Conservation (phyloP, 35 echinoderm and acorn worm species). For the Eucidaris tribuloides region DNA sequence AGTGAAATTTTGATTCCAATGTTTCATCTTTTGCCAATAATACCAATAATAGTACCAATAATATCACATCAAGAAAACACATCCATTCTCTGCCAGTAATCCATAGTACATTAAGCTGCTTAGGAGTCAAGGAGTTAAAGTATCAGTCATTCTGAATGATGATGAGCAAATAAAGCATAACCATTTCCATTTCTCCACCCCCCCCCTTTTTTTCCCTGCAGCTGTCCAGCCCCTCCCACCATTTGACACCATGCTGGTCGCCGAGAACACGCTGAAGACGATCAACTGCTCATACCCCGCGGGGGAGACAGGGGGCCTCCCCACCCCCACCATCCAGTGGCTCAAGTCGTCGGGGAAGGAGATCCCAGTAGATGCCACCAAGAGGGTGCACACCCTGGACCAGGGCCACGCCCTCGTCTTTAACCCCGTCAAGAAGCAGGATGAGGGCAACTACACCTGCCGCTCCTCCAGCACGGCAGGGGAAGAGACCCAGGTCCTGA, state of each 20-base stretch:
- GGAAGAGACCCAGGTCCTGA: slow-evolving; percentile 18
- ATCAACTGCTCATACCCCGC: slow-evolving; percentile 52
- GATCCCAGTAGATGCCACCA: slow-evolving; percentile 7
- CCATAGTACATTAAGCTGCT: no score
- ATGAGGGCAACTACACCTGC: slow-evolving; percentile 77
- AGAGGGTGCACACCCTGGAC: slow-evolving; percentile 40
- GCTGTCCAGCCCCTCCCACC: slow-evolving; percentile 56
- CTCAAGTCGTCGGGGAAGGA: background rate
- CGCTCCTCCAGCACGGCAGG: slow-evolving; percentile 48
- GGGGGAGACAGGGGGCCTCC: slow-evolving; percentile 43
- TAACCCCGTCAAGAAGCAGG: slow-evolving; percentile 22
- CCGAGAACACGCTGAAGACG: slow-evolving; percentile 18
- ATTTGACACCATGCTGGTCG: slow-evolving; percentile 26
- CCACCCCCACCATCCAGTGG: slow-evolving; percentile 56
- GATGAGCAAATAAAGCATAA: no score
- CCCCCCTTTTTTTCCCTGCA: no score
- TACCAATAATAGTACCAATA: no score
- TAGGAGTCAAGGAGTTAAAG: no score
- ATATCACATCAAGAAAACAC: no score
- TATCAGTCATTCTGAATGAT: no score
- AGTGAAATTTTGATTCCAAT: no score
- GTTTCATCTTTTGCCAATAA: no score
- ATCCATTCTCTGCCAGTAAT: no score
- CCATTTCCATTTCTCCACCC: no score
- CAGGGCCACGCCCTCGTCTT: slow-evolving; percentile 38